Evolutionary conservation across 2,113 vertebrate species (phyloP), one percentile per base, ranked within the genome.

Genomic region (Anas platyrhynchos): DNA sequence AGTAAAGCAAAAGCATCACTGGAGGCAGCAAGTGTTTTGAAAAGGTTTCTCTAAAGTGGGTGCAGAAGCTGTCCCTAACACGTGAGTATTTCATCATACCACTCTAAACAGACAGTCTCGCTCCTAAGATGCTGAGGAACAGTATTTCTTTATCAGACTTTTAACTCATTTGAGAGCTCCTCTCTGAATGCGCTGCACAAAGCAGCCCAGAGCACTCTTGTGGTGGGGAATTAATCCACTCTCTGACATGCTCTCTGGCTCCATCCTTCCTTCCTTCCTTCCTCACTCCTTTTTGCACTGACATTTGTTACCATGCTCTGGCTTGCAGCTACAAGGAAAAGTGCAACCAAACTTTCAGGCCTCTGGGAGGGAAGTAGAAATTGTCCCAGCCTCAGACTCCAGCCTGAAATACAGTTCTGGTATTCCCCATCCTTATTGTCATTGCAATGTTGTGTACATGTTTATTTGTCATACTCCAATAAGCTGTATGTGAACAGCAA

Each of bases 401-500:
- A 80, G 59, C 68, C 75, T 65, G 25, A 80, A 88, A 38, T 41
- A 18, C 78, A 54, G 59, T 29, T 72, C 46, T 93, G 82, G 72
- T 74, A 34, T 71, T 96, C 89, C 87, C 59, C 68, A 59, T 80
- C 67, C 72, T 63, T 23, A 21, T 8, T 88, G 91, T 50, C 54
- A 41, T 50, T 67, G 89, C 59, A 26, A 13, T 36, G 58, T 85
- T 11, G 0, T 67, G 63, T 85, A 95, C 83, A 4, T 93, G 94
- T 95, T 97, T 96, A 85, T 97, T 88, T 88, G 79, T 86, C 17
- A 7, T 56, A 83, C 94, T 96, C 94, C 83, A 91, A 94, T 89
- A 96, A 95, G 94, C 84, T 72, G 80, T 75, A 52, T 92, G 90
- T 83, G 95, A 96, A 54, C 93, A 97, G 80, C 91, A 84, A 97